Evolutionary conservation across 2,797 vertebrate species (phyloP), one percentile per base, ranked within the genome.

Genomic region (Sebastiscus tertius): DNA sequence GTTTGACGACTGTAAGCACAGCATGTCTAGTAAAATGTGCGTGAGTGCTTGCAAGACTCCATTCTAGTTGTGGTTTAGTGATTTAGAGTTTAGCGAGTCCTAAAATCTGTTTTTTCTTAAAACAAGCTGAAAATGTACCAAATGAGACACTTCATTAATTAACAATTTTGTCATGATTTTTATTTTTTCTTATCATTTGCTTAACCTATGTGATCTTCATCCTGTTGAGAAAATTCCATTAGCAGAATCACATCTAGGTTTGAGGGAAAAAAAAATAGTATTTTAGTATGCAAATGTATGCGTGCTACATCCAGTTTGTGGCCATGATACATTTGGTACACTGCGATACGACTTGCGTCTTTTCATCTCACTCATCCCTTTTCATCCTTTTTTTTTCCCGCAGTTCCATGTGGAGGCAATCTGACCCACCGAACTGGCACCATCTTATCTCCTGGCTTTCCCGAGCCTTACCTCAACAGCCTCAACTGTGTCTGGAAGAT

Each of bases 401-500:
- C 94, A 99, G 99, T 99, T 87, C 99, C 98, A 0, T 99, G 99
- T 39, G 99, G 99, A 36, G 99, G 98, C 29, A 99, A 99, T 91
- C 90, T 99, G 88, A 99, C 98, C 0, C 97, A 98, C 55, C 94
- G 98, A 66, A 99, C 96, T 58, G 97, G 99, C 18, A 99, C 98
- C 91, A 98, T 99, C 91, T 94, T 99, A 77, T 99, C 98, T 49
- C 99, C 99, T 0, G 98, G 98, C 24, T 99, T 99, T 88, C 99
- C 99, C 0, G 99, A 99, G 89, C 98, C 99, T 0, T 99, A 99
- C 94, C 96, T 99, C 73, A 99, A 99, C 92, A 98, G 97, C 88
- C 97, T 99, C 89, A 99, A 99, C 95, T 99, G 99, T 8, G 97
- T 99, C 55, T 99, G 99, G 99, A 99, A 97, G 94, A 99, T 99